Percentiles rank a stretch among this genome's conserved stretches.
Evolutionary conservation across 2,797 vertebrate species (phyloP).

Genomic region (Sorex maritimensis): DNA sequence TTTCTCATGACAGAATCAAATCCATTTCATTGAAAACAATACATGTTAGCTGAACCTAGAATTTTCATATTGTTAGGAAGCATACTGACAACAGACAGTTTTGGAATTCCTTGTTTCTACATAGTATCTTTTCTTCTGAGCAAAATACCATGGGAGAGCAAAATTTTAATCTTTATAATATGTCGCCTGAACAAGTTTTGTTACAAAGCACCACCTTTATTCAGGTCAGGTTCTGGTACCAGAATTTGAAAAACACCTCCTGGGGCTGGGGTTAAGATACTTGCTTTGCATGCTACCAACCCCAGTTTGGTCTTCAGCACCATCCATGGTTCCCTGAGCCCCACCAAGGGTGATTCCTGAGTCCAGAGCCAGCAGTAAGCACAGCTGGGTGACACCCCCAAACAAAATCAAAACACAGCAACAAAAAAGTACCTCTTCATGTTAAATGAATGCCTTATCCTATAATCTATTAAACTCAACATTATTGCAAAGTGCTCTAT

Average conservation of each 20-base stretch:
- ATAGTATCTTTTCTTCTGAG: slow-evolving; percentile 42
- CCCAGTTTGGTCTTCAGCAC: not conserved
- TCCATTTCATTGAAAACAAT: slow-evolving; percentile 43
- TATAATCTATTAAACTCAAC: not conserved
- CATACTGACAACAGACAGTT: not conserved
- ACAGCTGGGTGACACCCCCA: too few relatives aligned
- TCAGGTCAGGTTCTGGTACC: not conserved
- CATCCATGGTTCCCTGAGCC: not conserved
- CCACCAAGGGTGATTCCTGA: not conserved
- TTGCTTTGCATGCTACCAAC: too few relatives aligned
- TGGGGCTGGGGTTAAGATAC: not conserved
- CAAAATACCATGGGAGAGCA: not conserved
- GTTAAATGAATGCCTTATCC: not conserved
- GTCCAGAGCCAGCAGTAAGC: not conserved
- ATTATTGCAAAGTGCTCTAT: slow-evolving; percentile 45
- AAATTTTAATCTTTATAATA: slow-evolving; percentile 21
- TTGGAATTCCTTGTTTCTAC: not conserved
- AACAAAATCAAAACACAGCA: too few relatives aligned
- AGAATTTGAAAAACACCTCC: not conserved
- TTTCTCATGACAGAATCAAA: slow-evolving; percentile 44
- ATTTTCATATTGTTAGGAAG: slow-evolving; percentile 39
- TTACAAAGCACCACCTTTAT: not conserved
- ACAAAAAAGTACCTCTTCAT: not conserved
- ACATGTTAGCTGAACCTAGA: slow-evolving; percentile 30
- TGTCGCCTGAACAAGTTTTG: not conserved